Percentiles rank a stretch among this genome's conserved stretches.
These are phyloP conservation scores for Oreochromis mossambicus DNA, from an alignment of 2,797 vertebrate species.

Conservation along the genomic window DNA sequence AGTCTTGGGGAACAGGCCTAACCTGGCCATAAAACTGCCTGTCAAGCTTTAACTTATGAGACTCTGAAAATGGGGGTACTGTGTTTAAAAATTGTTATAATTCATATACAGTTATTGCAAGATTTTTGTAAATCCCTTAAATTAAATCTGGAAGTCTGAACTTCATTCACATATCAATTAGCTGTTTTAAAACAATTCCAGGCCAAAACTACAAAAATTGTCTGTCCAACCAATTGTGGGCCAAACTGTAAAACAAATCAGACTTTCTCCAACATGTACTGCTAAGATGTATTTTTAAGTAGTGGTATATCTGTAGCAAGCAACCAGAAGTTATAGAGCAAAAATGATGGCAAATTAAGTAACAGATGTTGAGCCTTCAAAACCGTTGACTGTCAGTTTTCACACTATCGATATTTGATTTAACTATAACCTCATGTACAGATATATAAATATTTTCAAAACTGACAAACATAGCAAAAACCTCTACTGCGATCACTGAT, in stretches of 20 bases:
- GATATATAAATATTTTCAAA: rapidly evolving
- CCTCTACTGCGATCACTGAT: background rate
- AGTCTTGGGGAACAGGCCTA: background rate
- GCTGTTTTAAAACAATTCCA: background rate
- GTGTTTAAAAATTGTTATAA: rapidly evolving
- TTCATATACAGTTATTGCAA: background rate
- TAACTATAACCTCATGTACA: background rate
- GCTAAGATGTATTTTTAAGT: background rate
- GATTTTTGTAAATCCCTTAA: background rate
- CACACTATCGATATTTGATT: background rate
- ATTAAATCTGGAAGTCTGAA: rapidly evolving
- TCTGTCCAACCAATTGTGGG: rapidly evolving
- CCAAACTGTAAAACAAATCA: background rate
- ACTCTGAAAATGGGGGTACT: background rate
- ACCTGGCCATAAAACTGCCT: background rate
- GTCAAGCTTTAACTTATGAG: background rate
- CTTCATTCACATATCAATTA: background rate
- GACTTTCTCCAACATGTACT: background rate
- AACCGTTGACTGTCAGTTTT: rapidly evolving
- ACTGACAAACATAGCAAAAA: background rate
- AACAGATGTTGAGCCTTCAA: background rate
- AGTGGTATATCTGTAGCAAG: background rate
- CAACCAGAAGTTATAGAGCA: rapidly evolving
- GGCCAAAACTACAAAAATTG: background rate
- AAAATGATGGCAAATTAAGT: background rate